Conservation (phyloP, 2,888 invertebrate genomes). For the Pyrochroa serraticornis region DNA sequence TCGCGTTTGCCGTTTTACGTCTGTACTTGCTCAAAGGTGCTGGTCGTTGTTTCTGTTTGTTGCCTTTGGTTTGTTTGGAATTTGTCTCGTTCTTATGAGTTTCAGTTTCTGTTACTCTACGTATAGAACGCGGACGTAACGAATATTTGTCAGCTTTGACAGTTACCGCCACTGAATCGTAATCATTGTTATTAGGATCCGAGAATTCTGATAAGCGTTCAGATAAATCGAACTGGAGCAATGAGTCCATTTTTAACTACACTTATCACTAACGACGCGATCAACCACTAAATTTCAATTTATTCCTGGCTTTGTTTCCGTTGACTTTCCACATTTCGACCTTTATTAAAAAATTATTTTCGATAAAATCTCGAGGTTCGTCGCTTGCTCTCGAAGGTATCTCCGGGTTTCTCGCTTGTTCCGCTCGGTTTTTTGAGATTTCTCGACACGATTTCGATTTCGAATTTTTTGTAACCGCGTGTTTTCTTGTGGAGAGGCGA, state of each 20-base stretch:
- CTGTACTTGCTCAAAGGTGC: constrained; percentile 87
- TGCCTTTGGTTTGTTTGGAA: constrained; percentile 36
- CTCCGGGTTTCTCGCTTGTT: too few species aligned
- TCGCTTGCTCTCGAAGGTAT: constrained; percentile 21
- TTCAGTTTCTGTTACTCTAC: constrained; percentile 61
- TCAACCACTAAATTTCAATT: constrained; percentile 15
- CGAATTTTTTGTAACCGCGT: constrained; percentile 7
- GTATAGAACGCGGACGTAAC: constrained; percentile 68
- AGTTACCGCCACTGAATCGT: constrained; percentile 40
- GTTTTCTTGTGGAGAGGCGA: constrained; percentile 16
- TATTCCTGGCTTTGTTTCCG: constrained; percentile 11
- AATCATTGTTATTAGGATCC: constrained; percentile 57
- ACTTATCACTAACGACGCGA: constrained; percentile 30
- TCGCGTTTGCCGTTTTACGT: constrained; percentile 87
- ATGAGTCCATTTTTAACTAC: constrained; percentile 44
- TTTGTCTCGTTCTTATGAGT: constrained; percentile 31
- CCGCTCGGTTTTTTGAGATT: constrained; percentile 27
- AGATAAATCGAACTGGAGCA: constrained; percentile 42
- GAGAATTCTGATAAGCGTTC: constrained; percentile 42
- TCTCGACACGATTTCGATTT: constrained; percentile 16
- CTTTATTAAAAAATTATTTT: background rate
- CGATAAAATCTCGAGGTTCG: constrained; percentile 27
- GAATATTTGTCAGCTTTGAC: constrained; percentile 68
- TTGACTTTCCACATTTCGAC: background rate
- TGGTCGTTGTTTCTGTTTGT: constrained; percentile 66